These are phyloP conservation scores for Anolis apletophallus DNA, from an alignment of 2,797 vertebrate genomes.

Conservation along the genomic window DNA sequence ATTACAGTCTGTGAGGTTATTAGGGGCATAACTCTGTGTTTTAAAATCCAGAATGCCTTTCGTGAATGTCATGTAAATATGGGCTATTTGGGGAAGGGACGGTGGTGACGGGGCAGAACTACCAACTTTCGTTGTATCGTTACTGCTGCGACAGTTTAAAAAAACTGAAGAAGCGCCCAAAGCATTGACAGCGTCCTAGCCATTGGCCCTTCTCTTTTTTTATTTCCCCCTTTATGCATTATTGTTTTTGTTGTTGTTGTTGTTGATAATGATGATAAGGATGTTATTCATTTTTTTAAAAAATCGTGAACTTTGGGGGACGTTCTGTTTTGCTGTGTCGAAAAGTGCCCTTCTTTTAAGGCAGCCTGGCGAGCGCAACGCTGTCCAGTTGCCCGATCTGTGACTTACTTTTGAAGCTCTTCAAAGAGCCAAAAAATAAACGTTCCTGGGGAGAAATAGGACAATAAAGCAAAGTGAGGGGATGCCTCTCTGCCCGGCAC, in stretches of 20 bases:
- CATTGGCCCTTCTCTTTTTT: conserved; percentile 55
- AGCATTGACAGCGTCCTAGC: conserved; percentile 47
- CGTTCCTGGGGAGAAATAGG: background rate
- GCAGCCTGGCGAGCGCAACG: background rate
- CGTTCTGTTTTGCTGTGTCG: conserved; percentile 24
- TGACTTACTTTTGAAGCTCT: background rate
- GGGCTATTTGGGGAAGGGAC: no score
- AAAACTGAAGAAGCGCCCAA: conserved; percentile 59
- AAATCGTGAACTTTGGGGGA: conserved; percentile 58
- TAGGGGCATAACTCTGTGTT: background rate
- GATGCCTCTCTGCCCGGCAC: background rate
- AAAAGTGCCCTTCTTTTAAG: conserved; percentile 3
- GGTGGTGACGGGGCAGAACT: background rate
- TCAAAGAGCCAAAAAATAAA: background rate
- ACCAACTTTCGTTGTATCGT: background rate
- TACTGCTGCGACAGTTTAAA: conserved; percentile 40
- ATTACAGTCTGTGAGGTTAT: background rate
- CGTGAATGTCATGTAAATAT: conserved; percentile 50
- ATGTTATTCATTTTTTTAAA: conserved; percentile 56
- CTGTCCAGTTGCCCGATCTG: background rate
- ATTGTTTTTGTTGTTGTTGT: conserved; percentile 55
- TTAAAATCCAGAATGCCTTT: conserved; percentile 51
- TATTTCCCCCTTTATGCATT: conserved; percentile 44
- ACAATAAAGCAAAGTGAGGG: background rate
- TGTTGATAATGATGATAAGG: background rate